phyloP scores from a whole-genome alignment of 2,113 vertebrate species.

The Phoenicopterus ruber region DNA sequence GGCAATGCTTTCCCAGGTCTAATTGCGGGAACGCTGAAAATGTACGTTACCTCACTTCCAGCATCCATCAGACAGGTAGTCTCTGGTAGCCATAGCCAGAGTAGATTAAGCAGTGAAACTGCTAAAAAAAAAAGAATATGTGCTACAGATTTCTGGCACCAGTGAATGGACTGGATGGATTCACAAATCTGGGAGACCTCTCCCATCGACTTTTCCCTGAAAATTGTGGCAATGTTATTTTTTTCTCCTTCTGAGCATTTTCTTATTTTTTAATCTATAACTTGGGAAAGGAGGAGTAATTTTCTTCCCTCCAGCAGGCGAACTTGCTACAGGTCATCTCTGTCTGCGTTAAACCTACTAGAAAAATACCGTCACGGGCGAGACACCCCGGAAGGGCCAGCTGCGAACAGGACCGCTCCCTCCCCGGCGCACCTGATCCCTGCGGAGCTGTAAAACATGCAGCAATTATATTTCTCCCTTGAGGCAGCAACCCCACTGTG shows the following conservation, averaged over 20 bases:
- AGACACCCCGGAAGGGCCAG: neutral
- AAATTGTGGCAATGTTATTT: neutral
- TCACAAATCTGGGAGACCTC: neutral
- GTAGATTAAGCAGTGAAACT: neutral
- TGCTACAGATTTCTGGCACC: neutral
- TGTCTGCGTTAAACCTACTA: neutral
- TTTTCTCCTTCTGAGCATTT: neutral
- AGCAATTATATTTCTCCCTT: neutral
- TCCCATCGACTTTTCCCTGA: neutral
- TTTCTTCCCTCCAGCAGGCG: neutral
- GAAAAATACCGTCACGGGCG: fast-evolving
- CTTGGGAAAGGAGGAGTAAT: neutral
- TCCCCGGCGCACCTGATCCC: neutral
- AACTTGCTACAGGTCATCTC: neutral
- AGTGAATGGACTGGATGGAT: neutral
- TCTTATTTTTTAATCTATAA: neutral
- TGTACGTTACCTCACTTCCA: neutral
- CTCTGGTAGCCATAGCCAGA: neutral
- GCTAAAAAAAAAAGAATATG: neutral
- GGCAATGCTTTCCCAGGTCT: neutral
- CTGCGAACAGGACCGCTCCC: neutral
- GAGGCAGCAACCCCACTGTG: neutral
- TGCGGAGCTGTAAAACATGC: neutral
- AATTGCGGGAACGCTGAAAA: neutral
- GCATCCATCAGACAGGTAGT: neutral